Conservation (phyloP, 64 coral and sea anemone species). For the Montipora foliosa region DNA sequence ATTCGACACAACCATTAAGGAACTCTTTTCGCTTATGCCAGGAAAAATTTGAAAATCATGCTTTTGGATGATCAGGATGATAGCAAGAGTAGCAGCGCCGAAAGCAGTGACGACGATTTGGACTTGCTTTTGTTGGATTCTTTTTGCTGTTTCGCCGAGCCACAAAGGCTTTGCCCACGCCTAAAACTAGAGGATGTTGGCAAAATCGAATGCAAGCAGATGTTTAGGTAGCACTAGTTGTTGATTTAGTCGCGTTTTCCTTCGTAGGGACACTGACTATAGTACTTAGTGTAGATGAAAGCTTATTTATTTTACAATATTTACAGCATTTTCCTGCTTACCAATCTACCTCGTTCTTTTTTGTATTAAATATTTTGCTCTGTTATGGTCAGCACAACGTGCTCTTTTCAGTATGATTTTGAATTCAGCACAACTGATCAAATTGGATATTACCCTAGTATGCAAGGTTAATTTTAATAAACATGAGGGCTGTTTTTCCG, state of each 20-base stretch:
- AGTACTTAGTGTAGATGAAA: background rate
- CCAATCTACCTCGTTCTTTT: too few species aligned
- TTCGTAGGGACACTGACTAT: background rate
- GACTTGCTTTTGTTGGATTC: background rate
- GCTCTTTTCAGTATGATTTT: too few species aligned
- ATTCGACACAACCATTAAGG: background rate
- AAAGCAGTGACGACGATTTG: background rate
- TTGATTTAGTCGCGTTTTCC: background rate
- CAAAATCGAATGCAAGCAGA: slow-evolving; percentile 11
- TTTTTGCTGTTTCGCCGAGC: background rate
- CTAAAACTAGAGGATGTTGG: background rate
- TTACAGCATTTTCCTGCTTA: too few species aligned
- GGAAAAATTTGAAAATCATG: background rate
- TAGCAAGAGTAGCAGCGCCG: background rate
- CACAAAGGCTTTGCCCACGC: background rate
- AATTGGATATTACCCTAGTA: too few species aligned
- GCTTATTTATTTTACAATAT: too few species aligned
- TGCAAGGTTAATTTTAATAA: too few species aligned
- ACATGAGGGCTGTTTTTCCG: background rate
- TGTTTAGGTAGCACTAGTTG: slow-evolving; percentile 9
- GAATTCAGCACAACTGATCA: too few species aligned
- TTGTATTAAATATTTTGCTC: too few species aligned
- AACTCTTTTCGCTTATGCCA: too few species aligned
- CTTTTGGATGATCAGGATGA: background rate
- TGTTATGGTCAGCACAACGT: too few species aligned